Percentiles rank a stretch among this genome's conserved stretches.
Evolutionary conservation across 2,113 vertebrate species (phyloP).

Genomic region (Proterorhinus semilunaris): DNA sequence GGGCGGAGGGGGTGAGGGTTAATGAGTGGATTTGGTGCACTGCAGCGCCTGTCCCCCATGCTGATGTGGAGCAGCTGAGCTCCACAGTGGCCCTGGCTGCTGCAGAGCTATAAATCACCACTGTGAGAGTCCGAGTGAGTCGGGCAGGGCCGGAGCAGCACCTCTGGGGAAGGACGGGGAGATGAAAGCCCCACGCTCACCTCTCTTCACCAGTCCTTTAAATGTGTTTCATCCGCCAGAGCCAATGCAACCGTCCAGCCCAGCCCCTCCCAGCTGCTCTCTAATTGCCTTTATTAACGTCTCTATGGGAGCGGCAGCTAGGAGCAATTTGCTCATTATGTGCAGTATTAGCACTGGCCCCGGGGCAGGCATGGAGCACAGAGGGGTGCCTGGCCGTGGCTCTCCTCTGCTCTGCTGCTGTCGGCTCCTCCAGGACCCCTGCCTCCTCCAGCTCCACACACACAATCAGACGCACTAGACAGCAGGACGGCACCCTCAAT

Average conservation of each 20-base stretch:
- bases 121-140: slow-evolving; percentile 58
- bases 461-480: slow-evolving; percentile 17
- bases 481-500: slow-evolving; percentile 12
- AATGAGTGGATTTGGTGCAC: slow-evolving; percentile 80
- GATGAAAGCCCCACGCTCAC: slow-evolving; percentile 35
- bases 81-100: slow-evolving; percentile 68
- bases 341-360: slow-evolving; percentile 72
- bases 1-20: slow-evolving; percentile 47
- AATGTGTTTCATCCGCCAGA: slow-evolving; percentile 28
- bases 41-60: slow-evolving; percentile 73
- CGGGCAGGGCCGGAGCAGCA: slow-evolving; percentile 40
- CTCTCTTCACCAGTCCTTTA: slow-evolving; percentile 35
- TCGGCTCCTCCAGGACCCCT: slow-evolving; percentile 56
- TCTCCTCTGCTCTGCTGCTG: slow-evolving; percentile 52
- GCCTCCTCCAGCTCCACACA: slow-evolving; percentile 30
- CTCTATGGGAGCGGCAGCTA: slow-evolving; percentile 76
- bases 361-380: slow-evolving; percentile 69
- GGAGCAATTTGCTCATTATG: slow-evolving; percentile 76
- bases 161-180: slow-evolving; percentile 59
- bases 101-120: slow-evolving; percentile 82
- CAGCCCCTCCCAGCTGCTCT: slow-evolving; percentile 65
- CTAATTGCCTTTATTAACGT: slow-evolving; percentile 80
- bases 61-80: slow-evolving; percentile 77
- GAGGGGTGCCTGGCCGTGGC: slow-evolving; percentile 62
- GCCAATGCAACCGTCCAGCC: slow-evolving; percentile 51